phyloP scores from a whole-genome alignment of 2,113 vertebrate species.

The Sebastes fasciatus region DNA sequence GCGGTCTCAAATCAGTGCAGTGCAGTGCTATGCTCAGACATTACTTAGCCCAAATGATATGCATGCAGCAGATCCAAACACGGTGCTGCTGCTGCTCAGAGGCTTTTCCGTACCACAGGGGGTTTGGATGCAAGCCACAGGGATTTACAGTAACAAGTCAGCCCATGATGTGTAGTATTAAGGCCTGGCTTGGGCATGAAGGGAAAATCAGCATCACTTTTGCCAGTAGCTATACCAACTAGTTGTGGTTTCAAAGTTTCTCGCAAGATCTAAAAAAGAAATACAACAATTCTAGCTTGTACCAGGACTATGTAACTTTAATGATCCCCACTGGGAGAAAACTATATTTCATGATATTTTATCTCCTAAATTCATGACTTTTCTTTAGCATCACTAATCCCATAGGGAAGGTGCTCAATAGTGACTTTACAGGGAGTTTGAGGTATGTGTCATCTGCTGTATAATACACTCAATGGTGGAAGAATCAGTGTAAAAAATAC shows the following conservation, averaged over 20 bases:
- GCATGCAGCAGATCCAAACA: constrained; percentile 3
- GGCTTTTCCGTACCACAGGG: constrained; percentile 43
- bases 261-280: constrained; percentile 14
- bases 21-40: neutral
- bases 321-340: constrained; percentile 34
- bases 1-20: constrained; percentile 12
- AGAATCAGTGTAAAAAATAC: too few relatives aligned
- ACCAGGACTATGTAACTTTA: constrained; percentile 17
- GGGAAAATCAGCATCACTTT: constrained; percentile 50
- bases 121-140: constrained; percentile 41
- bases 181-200: constrained; percentile 33
- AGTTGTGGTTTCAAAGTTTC: constrained; percentile 16
- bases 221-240: constrained; percentile 24
- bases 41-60: constrained; percentile 11
- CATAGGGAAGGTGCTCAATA: neutral
- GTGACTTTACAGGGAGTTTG: constrained; percentile 6
- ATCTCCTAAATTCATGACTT: neutral
- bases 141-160: constrained; percentile 48
- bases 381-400: neutral
- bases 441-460: neutral
- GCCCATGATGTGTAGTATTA: constrained; percentile 12
- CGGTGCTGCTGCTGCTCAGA: neutral
- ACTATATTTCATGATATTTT: neutral
- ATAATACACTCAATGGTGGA: neutral
- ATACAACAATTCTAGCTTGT: neutral